Percentiles rank a stretch among this genome's conserved stretches.
Evolutionary conservation across 2,888 invertebrate species (phyloP).

Genomic region (Timandra comae): DNA sequence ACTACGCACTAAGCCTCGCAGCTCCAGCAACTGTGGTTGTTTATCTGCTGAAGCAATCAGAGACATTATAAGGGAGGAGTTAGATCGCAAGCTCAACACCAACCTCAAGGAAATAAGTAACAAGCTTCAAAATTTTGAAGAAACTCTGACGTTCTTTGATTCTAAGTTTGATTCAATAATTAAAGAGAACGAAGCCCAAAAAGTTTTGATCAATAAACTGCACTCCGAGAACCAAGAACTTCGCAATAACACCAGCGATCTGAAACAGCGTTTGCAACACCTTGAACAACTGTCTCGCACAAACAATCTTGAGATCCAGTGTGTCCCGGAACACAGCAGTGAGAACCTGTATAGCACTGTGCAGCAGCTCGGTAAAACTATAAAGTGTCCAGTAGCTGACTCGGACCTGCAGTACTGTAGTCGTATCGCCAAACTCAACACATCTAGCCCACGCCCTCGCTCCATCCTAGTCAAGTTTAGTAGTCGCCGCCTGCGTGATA

Average conservation of each 20-base stretch:
- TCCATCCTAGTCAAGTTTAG: slow-evolving; percentile 17
- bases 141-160: slow-evolving; percentile 2
- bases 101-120: slow-evolving; percentile 3
- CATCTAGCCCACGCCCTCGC: slow-evolving; percentile 9
- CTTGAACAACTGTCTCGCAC: slow-evolving; percentile 18
- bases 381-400: slow-evolving; percentile 12
- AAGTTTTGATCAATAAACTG: background rate
- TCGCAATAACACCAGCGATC: slow-evolving; percentile 1
- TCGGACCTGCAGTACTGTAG: slow-evolving; percentile 15
- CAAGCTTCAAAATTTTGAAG: slow-evolving; percentile 2
- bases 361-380: slow-evolving; percentile 13
- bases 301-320: slow-evolving; percentile 19
- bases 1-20: slow-evolving; percentile 5
- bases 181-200: background rate
- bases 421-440: slow-evolving; percentile 15
- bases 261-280: slow-evolving; percentile 8
- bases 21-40: slow-evolving; percentile 1
- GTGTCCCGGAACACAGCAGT: slow-evolving; percentile 19
- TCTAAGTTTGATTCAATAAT: slow-evolving; percentile 5
- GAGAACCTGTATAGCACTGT: slow-evolving; percentile 17
- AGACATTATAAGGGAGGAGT: slow-evolving; percentile 13
- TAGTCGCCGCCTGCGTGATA: slow-evolving; percentile 5
- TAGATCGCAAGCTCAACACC: slow-evolving; percentile 3
- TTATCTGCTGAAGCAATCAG: slow-evolving; percentile 11
- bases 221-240: slow-evolving; percentile 9